Evolutionary conservation across 2,113 vertebrate genomes (phyloP), one percentile per base, ranked within the genome.

Genomic region (Lophochroa leadbeateri): DNA sequence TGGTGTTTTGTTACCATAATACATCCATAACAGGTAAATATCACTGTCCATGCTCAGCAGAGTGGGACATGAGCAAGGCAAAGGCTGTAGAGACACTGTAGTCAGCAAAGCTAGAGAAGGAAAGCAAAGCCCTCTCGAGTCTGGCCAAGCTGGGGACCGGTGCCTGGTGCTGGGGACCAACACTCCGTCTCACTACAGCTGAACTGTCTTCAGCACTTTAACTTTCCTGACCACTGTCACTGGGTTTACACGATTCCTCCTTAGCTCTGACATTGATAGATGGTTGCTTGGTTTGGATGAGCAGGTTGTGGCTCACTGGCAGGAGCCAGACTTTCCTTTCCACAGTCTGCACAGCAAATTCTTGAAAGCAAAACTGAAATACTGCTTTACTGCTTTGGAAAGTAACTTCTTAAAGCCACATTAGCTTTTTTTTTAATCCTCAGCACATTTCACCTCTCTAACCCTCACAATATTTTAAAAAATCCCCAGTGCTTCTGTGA

Each of bases 401-500:
- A 91, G 35, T 86, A 76, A 92, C 74, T 86, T 75, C 94, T 85
- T 60, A 17, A 93, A 97, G 60, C 37, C 63, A 95, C 86, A 85
- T 10, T 25, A 88, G 20, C 24, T 64, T 87, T 68, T 70, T 86
- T 85, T 61, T 41, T 41, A 69, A 92, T 91, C 82, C 17, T 70
- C 63, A 81, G n/a, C 47, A 74, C 11, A 74, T 75, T 93, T 96
- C 65, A 95, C 81, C 83, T 71, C 72, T 95, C n/a, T 95, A 96
- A 86, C 69, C 72, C 83, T 96, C 74, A 91, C 12, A 88, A 81
- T 84, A 88, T 92, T 94, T 95, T 37, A 53, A 90, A 47, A 75
- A 95, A 52, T 0, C 5, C 24, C 7, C 53, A 77, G 83, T 88
- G 70, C 37, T 92, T 76, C 27, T 39, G 53, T 13, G 13, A 35